Percentiles rank a stretch among this genome's conserved stretches.
Evolutionary conservation across 2,888 invertebrate species (phyloP).

Genomic region (Anticlea derivata): DNA sequence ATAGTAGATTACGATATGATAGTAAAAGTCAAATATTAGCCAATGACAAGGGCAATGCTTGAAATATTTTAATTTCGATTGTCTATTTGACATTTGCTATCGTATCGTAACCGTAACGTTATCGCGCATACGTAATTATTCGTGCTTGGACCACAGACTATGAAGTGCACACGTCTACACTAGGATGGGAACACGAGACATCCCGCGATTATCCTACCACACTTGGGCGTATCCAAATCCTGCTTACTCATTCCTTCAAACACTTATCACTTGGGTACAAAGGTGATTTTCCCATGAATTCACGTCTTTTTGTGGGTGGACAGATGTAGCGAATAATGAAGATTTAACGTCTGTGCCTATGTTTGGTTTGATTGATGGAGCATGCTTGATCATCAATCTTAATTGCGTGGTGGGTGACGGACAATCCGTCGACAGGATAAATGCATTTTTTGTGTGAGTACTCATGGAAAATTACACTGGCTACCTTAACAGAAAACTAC

Average conservation of each 20-base stretch:
- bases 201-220: neutral
- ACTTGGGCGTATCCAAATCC: neutral
- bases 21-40: no score
- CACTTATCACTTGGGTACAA: conserved; percentile 6
- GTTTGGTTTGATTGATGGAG: conserved; percentile 36
- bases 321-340: conserved; percentile 29
- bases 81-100: no score
- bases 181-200: neutral
- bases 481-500: neutral
- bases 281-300: conserved; percentile 7
- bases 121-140: no score
- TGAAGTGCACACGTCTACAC: no score
- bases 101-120: no score
- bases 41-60: no score
- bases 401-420: conserved; percentile 29
- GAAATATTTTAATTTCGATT: no score
- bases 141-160: no score
- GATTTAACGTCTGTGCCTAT: conserved; percentile 30
- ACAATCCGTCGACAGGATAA: conserved; percentile 20
- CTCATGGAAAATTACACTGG: neutral
- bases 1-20: no score
- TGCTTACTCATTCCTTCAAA: neutral
- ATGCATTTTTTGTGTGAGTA: conserved; percentile 15
- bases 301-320: conserved; percentile 19
- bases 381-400: conserved; percentile 32